Conservation (phyloP, 2,888 invertebrate genomes). For the Drosophila rellima region DNA sequence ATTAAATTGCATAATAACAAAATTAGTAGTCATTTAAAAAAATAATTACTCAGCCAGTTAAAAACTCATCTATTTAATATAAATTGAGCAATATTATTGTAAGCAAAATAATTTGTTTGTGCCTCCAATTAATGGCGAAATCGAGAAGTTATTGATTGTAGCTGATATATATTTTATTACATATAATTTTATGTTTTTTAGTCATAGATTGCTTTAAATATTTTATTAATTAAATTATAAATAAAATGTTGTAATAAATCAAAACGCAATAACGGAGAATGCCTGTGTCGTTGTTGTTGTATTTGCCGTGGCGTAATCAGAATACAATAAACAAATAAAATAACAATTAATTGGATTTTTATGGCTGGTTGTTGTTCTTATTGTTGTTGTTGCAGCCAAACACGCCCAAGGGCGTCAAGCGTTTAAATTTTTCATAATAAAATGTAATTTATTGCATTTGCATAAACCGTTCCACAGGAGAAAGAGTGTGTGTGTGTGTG, state of each 20-base stretch:
- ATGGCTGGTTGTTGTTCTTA: constrained; percentile 29
- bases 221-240: constrained; percentile 71
- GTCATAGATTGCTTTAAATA: constrained; percentile 36
- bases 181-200: constrained; percentile 10
- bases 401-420: constrained; percentile 27
- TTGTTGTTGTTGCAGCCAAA: constrained; percentile 9
- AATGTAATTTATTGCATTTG: constrained; percentile 81
- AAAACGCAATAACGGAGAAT: constrained; percentile 26
- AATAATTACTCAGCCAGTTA: too few relatives aligned
- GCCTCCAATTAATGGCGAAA: neutral
- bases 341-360: constrained; percentile 81
- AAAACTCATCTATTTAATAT: too few relatives aligned
- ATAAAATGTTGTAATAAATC: constrained; percentile 64
- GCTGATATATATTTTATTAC: constrained; percentile 1
- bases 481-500: constrained; percentile 7
- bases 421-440: constrained; percentile 77
- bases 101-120: neutral
- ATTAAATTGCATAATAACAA: too few relatives aligned
- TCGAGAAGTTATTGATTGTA: constrained; percentile 10
- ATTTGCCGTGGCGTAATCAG: constrained; percentile 63
- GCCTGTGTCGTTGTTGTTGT: constrained; percentile 11
- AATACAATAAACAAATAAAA: constrained; percentile 82
- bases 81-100: neutral
- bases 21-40: too few relatives aligned
- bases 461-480: constrained; percentile 68